Base-by-base conservation (phyloP, 2,888 invertebrate species). In the Dicyrtomina minuta region DNA sequence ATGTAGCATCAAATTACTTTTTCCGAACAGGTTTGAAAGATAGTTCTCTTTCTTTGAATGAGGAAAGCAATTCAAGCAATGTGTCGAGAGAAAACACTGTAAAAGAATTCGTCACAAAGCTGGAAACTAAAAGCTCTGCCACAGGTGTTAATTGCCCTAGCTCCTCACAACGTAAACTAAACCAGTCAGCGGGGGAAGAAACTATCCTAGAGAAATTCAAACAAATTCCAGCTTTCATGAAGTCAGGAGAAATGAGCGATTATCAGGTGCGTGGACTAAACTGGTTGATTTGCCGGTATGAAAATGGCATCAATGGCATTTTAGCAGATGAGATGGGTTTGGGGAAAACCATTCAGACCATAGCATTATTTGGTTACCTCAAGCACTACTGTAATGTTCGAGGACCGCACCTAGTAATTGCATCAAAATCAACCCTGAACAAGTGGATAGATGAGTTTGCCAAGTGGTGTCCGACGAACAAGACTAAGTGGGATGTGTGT, bases 51-150 rank as follows among this genome's bases (percentile, higher is more conserved):
- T n/a, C n/a, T n/a, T n/a, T n/a, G n/a, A n/a, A n/a, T n/a, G 33
- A 33, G 33, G 33, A 33, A 33, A 33, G 33, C 79, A 88, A 88
- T 81, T 82, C 88, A 70, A 88, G 88, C 66, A 87, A 87, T 66
- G 88, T 88, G 8, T 33, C 33, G 33, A 33, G 8, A n/a, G 58
- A 39, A 33, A 58, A 58, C 33, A 58, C 33, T 39, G 2, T 58
- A 2, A 13, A 13, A 20, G 58, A 58, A 58, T 64, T 64, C 17
- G 49, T 49, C 2, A 51, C 64, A 20, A 64, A 51, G 8, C 20
- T 82, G 83, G 92, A 92, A 83, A 90, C 89, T 0, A 97, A 97
- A 83, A 88, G 96, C 56, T 88, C 15, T 43, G 61, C 10, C 12
- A 10, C 12, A 15, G 22, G 12, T 6, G 13, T 15, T 2, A n/a